These are phyloP conservation scores for Clanis bilineata DNA, from an alignment of 2,888 invertebrate genomes.

Conservation along the genomic window DNA sequence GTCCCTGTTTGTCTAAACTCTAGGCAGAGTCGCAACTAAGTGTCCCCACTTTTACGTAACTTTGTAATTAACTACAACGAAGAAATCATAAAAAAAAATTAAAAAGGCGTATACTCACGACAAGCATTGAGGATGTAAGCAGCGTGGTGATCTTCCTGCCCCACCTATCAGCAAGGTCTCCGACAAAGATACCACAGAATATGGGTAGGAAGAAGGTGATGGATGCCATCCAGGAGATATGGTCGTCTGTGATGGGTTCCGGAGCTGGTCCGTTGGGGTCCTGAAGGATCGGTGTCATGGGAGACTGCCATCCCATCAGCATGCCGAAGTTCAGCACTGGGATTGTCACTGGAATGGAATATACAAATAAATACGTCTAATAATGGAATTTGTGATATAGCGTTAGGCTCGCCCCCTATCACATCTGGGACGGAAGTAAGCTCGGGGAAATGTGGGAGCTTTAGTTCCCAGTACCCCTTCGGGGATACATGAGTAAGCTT, in stretches of 20 bases:
- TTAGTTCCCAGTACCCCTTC: too few species aligned
- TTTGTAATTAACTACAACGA: too few species aligned
- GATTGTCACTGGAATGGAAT: conserved; percentile 71
- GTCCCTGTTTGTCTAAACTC: too few species aligned
- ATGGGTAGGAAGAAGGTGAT: conserved; percentile 81
- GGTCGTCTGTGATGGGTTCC: conserved; percentile 70
- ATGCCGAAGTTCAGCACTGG: conserved; percentile 81
- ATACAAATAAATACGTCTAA: too few species aligned
- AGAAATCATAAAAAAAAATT: too few species aligned
- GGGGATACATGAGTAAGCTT: too few species aligned
- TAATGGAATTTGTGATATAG: too few species aligned
- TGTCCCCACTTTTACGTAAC: too few species aligned
- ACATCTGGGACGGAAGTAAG: too few species aligned
- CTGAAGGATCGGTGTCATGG: conserved; percentile 78
- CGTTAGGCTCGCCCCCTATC: too few species aligned
- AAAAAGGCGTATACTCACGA: conserved; percentile 69
- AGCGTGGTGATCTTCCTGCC: conserved; percentile 80
- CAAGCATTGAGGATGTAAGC: conserved; percentile 78
- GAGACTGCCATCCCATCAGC: conserved; percentile 82
- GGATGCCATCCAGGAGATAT: conserved; percentile 82
- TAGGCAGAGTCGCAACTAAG: too few species aligned
- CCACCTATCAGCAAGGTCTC: conserved; percentile 75
- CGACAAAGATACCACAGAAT: conserved; percentile 78
- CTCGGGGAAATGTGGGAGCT: too few species aligned
- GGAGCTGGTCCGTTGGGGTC: conserved; percentile 70